phyloP scores from a whole-genome alignment of 2,797 vertebrate genomes.

The Peromyscus eremicus region DNA sequence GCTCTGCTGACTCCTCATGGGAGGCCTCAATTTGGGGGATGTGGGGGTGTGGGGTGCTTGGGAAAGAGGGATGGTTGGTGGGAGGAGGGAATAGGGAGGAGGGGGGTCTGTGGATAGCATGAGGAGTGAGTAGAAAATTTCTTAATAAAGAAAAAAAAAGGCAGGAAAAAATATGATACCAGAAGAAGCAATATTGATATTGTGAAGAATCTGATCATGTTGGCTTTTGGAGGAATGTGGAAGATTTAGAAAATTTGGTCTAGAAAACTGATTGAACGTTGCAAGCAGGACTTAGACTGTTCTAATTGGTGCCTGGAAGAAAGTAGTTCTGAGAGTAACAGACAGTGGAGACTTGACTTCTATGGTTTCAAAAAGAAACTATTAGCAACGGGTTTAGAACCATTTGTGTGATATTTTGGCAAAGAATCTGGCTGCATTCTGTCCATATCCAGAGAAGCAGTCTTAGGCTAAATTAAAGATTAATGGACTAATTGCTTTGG shows the following conservation, averaged over 20 bases:
- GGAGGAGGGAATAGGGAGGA: too few relatives aligned
- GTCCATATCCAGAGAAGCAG: neutral
- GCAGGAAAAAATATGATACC: neutral
- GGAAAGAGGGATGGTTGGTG: too few relatives aligned
- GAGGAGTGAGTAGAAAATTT: too few relatives aligned
- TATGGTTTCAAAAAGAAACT: neutral
- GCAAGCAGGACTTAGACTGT: neutral
- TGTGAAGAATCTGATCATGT: neutral
- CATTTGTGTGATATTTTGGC: neutral
- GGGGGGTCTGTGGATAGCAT: too few relatives aligned
- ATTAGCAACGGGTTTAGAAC: neutral
- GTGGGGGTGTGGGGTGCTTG: too few relatives aligned
- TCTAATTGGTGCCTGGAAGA: neutral
- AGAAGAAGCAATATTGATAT: neutral
- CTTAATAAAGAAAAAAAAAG: too few relatives aligned
- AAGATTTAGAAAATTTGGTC: neutral
- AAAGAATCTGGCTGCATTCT: neutral
- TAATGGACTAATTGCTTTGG: neutral
- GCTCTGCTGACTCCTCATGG: too few relatives aligned
- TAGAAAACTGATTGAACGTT: neutral
- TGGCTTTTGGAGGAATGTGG: neutral
- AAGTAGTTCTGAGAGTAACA: neutral
- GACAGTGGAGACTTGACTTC: neutral
- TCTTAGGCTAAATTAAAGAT: neutral
- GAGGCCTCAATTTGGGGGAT: too few relatives aligned